phyloP scores from a whole-genome alignment of 2,797 vertebrate genomes.

The Peromyscus melanophrys region DNA sequence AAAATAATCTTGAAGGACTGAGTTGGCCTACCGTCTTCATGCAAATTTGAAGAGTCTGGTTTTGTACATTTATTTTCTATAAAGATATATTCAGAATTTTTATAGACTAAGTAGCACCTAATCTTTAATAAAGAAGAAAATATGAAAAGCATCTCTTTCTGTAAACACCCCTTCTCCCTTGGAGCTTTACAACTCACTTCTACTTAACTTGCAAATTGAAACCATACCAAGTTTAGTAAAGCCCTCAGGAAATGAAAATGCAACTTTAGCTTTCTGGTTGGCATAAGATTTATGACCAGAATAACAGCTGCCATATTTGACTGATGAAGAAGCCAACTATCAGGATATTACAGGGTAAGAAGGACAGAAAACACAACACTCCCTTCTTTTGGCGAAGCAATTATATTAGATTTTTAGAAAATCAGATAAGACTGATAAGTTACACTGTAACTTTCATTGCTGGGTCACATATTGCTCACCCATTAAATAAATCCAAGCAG shows the following conservation, averaged over 20 bases:
- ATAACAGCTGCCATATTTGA: conserved; percentile 70
- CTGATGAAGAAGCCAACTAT: conserved; percentile 56
- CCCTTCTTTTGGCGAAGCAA: conserved; percentile 48
- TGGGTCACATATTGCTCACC: conserved; percentile 66
- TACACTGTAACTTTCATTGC: conserved; percentile 69
- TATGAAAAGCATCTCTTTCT: conserved; percentile 60
- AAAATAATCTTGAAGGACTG: conserved; percentile 66
- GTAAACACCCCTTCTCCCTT: conserved; percentile 51
- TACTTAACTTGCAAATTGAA: conserved; percentile 70
- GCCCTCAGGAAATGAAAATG: conserved; percentile 68
- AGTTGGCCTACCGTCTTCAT: conserved; percentile 27
- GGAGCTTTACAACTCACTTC: conserved; percentile 61
- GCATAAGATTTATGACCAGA: conserved; percentile 65
- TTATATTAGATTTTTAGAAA: conserved; percentile 72
- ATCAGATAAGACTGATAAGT: conserved; percentile 63
- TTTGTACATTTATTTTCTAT: conserved; percentile 65
- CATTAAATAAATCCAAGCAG: conserved; percentile 55
- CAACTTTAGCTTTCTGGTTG: conserved; percentile 41
- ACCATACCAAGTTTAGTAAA: conserved; percentile 65
- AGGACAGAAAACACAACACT: not conserved
- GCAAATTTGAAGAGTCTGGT: conserved; percentile 44
- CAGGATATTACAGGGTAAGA: conserved; percentile 19
- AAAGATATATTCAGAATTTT: conserved; percentile 70
- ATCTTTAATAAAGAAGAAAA: conserved; percentile 64
- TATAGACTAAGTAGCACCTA: conserved; percentile 62